Conservation (phyloP, 2,797 vertebrate species). For the Tympanoctomys barrerae region DNA sequence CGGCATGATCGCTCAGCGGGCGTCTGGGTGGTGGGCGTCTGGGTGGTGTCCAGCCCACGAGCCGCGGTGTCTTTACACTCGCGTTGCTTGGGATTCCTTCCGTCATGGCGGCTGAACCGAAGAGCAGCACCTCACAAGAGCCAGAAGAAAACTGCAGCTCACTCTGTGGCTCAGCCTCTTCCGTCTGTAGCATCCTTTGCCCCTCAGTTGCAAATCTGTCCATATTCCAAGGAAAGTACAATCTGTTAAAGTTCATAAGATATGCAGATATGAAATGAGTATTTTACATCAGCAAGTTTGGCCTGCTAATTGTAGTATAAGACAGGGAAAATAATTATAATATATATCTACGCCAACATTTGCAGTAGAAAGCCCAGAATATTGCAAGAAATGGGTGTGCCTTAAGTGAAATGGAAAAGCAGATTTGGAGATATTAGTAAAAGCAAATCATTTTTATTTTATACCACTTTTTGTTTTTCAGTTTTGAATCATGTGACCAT, state of each 20-base stretch:
- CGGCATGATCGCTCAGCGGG: too few species aligned
- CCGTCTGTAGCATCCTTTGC: background rate
- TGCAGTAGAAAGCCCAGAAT: background rate
- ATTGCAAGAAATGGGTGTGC: background rate
- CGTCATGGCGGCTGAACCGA: background rate
- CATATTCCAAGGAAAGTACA: background rate
- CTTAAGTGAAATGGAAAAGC: slow-evolving; percentile 26
- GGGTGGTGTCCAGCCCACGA: background rate
- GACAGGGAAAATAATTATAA: background rate
- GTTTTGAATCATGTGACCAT: background rate
- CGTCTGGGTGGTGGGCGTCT: too few species aligned
- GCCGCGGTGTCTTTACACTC: background rate
- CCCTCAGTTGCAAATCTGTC: background rate
- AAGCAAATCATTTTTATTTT: background rate
- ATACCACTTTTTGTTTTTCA: background rate
- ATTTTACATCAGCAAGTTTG: background rate
- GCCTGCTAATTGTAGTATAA: background rate
- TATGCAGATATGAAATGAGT: background rate
- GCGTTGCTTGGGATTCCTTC: background rate
- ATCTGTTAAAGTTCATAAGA: background rate
- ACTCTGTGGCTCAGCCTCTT: background rate
- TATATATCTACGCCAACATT: background rate
- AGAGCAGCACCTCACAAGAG: background rate
- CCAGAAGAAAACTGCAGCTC: background rate
- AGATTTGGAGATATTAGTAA: background rate